These are phyloP conservation scores for Micrasema longulum DNA, from an alignment of 1,140 invertebrate species.

Conservation along the genomic window DNA sequence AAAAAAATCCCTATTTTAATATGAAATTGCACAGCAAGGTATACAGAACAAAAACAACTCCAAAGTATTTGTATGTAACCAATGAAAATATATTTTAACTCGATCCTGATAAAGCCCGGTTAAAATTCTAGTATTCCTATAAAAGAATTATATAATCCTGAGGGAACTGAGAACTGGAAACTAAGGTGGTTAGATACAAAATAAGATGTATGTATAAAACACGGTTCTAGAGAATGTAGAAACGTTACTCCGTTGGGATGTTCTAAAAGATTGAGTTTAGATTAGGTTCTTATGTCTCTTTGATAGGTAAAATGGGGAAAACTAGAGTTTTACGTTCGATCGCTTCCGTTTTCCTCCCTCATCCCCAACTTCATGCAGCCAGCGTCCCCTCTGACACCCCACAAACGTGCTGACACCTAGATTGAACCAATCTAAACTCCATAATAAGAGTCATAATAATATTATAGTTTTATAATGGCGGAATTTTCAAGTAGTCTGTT, in stretches of 20 bases:
- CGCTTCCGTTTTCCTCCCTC: slow-evolving; percentile 14
- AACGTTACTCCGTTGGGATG: background rate
- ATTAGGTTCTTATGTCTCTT: slow-evolving; percentile 30
- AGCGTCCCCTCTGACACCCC: no score
- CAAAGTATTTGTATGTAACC: no score
- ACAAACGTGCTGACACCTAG: slow-evolving; percentile 5
- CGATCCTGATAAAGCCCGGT: background rate
- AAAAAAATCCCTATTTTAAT: no score
- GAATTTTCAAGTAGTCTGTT: no score
- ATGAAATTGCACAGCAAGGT: no score
- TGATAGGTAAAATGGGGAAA: slow-evolving; percentile 20
- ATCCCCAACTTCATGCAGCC: background rate
- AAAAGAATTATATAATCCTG: background rate
- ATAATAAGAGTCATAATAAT: no score
- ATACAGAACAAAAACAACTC: no score
- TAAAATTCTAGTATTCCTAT: background rate
- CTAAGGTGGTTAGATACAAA: background rate
- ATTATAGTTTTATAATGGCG: no score
- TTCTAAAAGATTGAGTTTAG: slow-evolving; percentile 28
- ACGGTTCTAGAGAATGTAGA: no score
- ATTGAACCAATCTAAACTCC: slow-evolving; percentile 40
- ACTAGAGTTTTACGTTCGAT: slow-evolving; percentile 20
- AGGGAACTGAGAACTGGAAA: background rate
- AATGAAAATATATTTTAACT: no score
- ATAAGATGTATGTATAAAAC: background rate